These are phyloP conservation scores for Patiria miniata DNA, from an alignment of 35 echinoderm and acorn worm genomes.

Conservation along the genomic window DNA sequence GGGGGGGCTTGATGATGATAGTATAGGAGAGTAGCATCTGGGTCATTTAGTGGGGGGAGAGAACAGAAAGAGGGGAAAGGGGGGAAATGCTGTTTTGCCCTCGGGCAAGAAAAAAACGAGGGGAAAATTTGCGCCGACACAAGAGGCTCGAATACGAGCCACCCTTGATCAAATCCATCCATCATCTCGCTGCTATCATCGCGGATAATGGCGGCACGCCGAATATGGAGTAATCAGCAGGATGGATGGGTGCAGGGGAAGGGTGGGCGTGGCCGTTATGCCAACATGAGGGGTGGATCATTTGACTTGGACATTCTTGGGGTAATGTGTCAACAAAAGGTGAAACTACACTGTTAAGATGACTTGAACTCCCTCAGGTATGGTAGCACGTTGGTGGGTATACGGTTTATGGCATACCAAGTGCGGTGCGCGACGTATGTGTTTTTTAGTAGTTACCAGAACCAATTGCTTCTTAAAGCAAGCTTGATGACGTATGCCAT, in stretches of 20 bases:
- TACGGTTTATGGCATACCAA: no score
- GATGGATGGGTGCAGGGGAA: neutral
- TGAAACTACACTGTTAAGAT: no score
- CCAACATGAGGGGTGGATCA: neutral
- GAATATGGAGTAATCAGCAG: neutral
- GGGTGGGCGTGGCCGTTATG: neutral
- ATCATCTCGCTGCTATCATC: neutral
- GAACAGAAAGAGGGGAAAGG: neutral
- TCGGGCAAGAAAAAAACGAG: neutral
- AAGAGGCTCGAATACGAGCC: neutral
- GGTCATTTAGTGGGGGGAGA: slow-evolving; percentile 7
- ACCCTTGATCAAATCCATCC: slow-evolving; percentile 14
- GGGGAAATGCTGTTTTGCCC: neutral
- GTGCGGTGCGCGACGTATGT: no score
- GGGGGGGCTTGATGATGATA: no score
- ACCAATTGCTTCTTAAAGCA: no score
- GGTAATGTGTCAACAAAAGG: no score
- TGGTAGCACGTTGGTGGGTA: no score
- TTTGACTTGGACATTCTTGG: no score
- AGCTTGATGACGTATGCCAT: no score
- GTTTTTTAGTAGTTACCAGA: no score
- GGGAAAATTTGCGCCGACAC: neutral
- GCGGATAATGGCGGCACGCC: neutral
- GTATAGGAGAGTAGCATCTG: neutral
- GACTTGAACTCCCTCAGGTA: no score